Evolutionary conservation across 2,113 vertebrate species (phyloP).

Genomic region (Malurus elegans): DNA sequence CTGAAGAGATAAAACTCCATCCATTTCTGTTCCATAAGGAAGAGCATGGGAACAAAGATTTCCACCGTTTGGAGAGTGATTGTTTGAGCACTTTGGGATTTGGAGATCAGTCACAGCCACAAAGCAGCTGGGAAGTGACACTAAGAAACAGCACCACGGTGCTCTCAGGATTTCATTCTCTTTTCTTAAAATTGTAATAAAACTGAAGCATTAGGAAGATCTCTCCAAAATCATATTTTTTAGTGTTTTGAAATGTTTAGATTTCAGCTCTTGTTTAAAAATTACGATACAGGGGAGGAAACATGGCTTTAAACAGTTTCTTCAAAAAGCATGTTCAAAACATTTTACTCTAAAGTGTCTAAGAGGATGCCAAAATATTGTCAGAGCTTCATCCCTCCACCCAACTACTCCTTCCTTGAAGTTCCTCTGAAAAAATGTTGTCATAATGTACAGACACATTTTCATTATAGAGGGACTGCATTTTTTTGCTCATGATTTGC

Average conservation of each 20-base stretch:
- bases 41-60: accelerated
- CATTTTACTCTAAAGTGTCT: not conserved
- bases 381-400: not conserved
- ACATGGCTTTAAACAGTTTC: not conserved
- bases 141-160: not conserved
- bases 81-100: not conserved
- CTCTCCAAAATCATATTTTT: not conserved
- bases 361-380: not conserved
- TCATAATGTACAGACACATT: not conserved
- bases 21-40: not conserved
- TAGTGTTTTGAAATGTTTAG: not conserved
- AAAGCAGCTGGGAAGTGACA: not conserved
- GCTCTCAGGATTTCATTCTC: not conserved
- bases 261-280: not conserved
- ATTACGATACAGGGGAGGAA: not conserved
- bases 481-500: not conserved
- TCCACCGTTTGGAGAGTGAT: accelerated
- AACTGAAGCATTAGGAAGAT: not conserved
- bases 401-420: not conserved
- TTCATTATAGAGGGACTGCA: not conserved
- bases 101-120: accelerated
- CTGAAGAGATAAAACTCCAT: not conserved
- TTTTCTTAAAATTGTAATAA: not conserved
- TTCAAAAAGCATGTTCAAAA: not conserved
- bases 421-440: not conserved